Conservation (phyloP, 1,140 invertebrate species). For the Cydia strobilella region DNA sequence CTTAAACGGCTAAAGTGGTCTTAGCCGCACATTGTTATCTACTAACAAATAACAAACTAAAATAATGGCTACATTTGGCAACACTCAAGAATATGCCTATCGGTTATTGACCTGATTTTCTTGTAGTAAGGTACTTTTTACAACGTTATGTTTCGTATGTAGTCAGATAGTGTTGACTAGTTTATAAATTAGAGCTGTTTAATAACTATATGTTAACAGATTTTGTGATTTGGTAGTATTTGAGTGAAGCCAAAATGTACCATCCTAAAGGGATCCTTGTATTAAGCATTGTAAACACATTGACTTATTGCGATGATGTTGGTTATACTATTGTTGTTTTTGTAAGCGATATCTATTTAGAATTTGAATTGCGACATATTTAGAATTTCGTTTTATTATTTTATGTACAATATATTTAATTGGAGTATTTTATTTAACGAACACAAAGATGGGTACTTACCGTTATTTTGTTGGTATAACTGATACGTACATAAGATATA, state of each 20-base stretch:
- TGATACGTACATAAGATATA: neutral
- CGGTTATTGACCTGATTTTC: neutral
- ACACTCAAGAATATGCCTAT: neutral
- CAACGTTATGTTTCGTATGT: too few relatives aligned
- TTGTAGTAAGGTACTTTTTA: too few relatives aligned
- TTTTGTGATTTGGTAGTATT: too few relatives aligned
- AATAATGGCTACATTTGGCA: constrained; percentile 2
- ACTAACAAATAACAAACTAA: constrained; percentile 25
- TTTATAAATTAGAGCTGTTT: too few relatives aligned
- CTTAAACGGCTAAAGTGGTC: constrained; percentile 34
- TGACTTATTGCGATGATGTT: constrained; percentile 35
- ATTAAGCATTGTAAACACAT: constrained; percentile 42
- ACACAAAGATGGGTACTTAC: neutral
- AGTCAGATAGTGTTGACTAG: too few relatives aligned
- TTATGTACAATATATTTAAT: constrained; percentile 28
- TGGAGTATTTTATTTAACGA: constrained; percentile 6
- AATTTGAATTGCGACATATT: constrained; percentile 36
- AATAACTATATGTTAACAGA: too few relatives aligned
- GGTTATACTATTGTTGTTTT: constrained; percentile 20
- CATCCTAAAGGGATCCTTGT: neutral
- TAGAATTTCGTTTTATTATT: constrained; percentile 31
- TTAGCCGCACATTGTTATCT: neutral
- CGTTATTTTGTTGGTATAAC: neutral
- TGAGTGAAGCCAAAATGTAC: constrained; percentile 23
- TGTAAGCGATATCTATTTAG: constrained; percentile 36